phyloP scores from a whole-genome alignment of 2,888 invertebrate species.

The Pinctada fucata region DNA sequence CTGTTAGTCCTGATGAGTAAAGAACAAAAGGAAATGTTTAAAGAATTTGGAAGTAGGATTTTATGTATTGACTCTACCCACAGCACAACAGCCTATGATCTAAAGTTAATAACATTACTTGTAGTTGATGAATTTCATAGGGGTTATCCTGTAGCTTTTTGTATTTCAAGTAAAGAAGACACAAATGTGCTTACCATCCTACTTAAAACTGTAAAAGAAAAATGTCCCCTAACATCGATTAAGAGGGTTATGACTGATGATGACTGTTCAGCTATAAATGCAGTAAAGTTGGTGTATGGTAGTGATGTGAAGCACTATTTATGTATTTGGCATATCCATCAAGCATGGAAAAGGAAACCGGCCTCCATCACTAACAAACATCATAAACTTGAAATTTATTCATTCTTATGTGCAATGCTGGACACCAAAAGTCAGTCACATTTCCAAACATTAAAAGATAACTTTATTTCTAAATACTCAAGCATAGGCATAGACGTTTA shows the following conservation, averaged over 20 bases:
- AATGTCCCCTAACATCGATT: slow-evolving; percentile 6
- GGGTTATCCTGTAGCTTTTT: slow-evolving; percentile 31
- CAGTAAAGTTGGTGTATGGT: slow-evolving; percentile 14
- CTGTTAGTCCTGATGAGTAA: slow-evolving; percentile 2
- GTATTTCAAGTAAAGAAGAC: slow-evolving; percentile 18
- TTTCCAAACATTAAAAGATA: slow-evolving; percentile 9
- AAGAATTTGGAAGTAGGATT: slow-evolving; percentile 12
- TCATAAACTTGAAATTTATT: slow-evolving; percentile 8
- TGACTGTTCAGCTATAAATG: slow-evolving; percentile 18
- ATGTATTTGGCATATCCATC: slow-evolving; percentile 26
- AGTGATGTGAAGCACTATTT: slow-evolving; percentile 11
- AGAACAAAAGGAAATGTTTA: slow-evolving; percentile 9
- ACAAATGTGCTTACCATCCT: slow-evolving; percentile 7
- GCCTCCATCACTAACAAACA: background rate
- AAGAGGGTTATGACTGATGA: slow-evolving; percentile 24
- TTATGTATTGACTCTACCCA: slow-evolving; percentile 29
- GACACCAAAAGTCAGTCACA: slow-evolving; percentile 12
- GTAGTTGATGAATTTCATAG: slow-evolving; percentile 23
- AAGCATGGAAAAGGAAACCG: slow-evolving; percentile 7
- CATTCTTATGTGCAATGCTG: slow-evolving; percentile 11
- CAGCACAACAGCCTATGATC: slow-evolving; percentile 20
- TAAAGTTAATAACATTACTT: slow-evolving; percentile 27
- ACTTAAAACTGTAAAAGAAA: slow-evolving; percentile 10
- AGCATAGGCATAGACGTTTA: background rate
- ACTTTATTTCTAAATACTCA: background rate